phyloP scores from a whole-genome alignment of 2,888 invertebrate genomes.

The Prosapia bicincta region DNA sequence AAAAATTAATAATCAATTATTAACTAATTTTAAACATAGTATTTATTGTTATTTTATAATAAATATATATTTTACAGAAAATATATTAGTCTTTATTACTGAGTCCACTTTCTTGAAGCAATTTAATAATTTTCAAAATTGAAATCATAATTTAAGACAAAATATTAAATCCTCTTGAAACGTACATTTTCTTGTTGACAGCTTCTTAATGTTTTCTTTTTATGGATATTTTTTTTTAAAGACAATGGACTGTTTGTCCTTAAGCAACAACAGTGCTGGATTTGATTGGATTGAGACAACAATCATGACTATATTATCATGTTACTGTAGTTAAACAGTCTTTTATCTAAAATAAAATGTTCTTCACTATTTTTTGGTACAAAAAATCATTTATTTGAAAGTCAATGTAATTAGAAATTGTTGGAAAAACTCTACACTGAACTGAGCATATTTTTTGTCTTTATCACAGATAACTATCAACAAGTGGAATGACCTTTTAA shows the following conservation, averaged over 20 bases:
- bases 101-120: neutral
- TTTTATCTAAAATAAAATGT: neutral
- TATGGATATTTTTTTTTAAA: too few species aligned
- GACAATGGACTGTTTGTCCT: too few species aligned
- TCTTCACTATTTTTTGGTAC: neutral
- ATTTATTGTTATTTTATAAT: too few species aligned
- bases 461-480: conserved; percentile 25
- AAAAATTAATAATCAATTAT: too few species aligned
- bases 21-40: too few species aligned
- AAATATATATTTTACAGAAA: neutral
- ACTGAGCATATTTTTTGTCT: neutral
- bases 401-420: neutral
- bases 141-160: neutral
- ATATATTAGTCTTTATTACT: neutral
- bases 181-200: neutral
- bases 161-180: neutral
- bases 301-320: neutral
- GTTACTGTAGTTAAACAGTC: neutral
- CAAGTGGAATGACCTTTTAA: conserved; percentile 3
- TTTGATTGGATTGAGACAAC: neutral
- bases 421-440: neutral
- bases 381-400: neutral
- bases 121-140: neutral
- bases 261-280: too few species aligned
- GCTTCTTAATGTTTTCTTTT: neutral